Evolutionary conservation across 2,113 vertebrate species (phyloP).

Genomic region (Halcyon senegalensis): DNA sequence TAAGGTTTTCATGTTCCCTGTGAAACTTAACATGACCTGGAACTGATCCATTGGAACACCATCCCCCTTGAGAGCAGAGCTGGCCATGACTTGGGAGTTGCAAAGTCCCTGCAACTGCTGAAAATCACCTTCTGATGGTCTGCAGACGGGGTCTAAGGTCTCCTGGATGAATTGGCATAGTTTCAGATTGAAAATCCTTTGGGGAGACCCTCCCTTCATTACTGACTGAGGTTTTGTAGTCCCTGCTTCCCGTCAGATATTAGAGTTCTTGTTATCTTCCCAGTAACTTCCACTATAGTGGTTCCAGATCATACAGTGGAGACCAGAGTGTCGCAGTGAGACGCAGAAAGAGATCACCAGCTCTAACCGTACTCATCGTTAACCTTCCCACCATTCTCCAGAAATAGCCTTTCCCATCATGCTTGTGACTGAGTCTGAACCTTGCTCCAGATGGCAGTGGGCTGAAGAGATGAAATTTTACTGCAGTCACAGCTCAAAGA

Average conservation of each 20-base stretch:
- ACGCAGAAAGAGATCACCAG: background rate
- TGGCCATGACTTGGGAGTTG: background rate
- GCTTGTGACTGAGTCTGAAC: slow-evolving; percentile 56
- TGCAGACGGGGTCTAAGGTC: background rate
- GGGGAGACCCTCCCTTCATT: background rate
- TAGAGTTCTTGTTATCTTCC: background rate
- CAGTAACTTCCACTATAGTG: background rate
- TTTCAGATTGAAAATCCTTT: background rate
- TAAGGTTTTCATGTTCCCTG: background rate
- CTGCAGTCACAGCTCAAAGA: slow-evolving; percentile 47
- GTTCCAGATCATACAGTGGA: background rate
- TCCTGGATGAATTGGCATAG: background rate
- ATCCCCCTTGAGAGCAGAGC: background rate
- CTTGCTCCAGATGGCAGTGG: slow-evolving; percentile 67
- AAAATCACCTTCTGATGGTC: background rate
- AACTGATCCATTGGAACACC: background rate
- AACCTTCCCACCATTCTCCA: slow-evolving; percentile 56
- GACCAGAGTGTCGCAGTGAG: background rate
- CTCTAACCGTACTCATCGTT: background rate
- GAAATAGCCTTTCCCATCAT: slow-evolving; percentile 32
- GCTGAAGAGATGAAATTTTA: slow-evolving; percentile 53
- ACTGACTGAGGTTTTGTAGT: background rate
- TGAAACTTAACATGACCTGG: background rate
- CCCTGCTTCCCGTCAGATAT: background rate
- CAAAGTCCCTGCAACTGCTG: background rate